These are phyloP conservation scores for Arothron firmamentum DNA, from an alignment of 2,113 vertebrate genomes.

Conservation along the genomic window DNA sequence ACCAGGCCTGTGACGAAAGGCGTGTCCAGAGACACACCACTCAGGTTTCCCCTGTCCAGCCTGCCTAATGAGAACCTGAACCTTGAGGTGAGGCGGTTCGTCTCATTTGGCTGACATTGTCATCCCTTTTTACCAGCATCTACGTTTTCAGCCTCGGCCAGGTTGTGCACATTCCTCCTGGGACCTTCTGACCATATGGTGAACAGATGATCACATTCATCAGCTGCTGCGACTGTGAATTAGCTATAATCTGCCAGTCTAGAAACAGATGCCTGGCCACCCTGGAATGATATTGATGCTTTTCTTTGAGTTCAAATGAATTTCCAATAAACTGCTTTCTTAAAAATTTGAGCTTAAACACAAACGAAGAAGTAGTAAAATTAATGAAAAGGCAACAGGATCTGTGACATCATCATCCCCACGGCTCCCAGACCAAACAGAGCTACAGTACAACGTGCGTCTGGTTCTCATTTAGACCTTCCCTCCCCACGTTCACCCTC, in stretches of 20 bases:
- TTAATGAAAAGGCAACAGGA: slow-evolving; percentile 37
- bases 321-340: no score
- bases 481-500: slow-evolving; percentile 30
- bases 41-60: no score
- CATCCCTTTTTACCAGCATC: not conserved
- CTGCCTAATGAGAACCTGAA: no score
- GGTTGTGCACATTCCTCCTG: not conserved
- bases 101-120: no score
- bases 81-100: no score
- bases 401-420: slow-evolving; percentile 69
- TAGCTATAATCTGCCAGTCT: not conserved
- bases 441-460: slow-evolving; percentile 44
- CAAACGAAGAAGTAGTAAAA: slow-evolving; percentile 25
- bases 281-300: no score
- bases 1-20: no score
- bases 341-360: not conserved
- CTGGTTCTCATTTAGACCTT: slow-evolving; percentile 73
- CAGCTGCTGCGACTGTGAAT: not conserved
- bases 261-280: not conserved
- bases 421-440: slow-evolving; percentile 71
- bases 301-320: not conserved
- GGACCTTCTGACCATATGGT: not conserved
- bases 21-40: no score
- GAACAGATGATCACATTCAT: slow-evolving; percentile 7
- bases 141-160: not conserved